phyloP scores from a whole-genome alignment of 2,888 invertebrate genomes.

The Brachylomia viminalis region DNA sequence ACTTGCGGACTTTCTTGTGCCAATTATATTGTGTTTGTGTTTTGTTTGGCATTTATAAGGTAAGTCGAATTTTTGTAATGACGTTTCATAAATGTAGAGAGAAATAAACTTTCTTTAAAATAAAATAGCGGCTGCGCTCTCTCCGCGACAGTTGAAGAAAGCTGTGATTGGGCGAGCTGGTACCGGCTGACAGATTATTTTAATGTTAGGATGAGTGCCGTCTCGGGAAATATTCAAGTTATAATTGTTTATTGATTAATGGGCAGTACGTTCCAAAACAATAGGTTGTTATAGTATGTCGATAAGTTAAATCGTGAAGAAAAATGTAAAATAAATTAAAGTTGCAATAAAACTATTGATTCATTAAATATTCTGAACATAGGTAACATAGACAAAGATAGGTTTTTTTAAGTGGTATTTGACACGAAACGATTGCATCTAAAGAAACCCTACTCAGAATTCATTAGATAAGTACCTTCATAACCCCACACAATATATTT shows the following conservation, averaged over 20 bases:
- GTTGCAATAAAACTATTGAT: slow-evolving; percentile 3
- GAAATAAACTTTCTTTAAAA: slow-evolving; percentile 72
- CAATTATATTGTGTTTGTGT: slow-evolving; percentile 81
- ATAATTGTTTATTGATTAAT: neutral
- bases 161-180: slow-evolving; percentile 70
- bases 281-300: neutral
- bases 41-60: slow-evolving; percentile 71
- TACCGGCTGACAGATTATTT: slow-evolving; percentile 70
- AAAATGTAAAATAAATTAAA: slow-evolving; percentile 18
- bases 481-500: neutral
- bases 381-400: too few relatives aligned
- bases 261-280: neutral
- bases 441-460: neutral
- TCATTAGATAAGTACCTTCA: neutral
- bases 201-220: slow-evolving; percentile 36
- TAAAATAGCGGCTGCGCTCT: slow-evolving; percentile 73
- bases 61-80: slow-evolving; percentile 71
- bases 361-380: neutral
- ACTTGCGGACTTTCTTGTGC: slow-evolving; percentile 80
- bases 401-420: neutral
- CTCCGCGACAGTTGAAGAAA: slow-evolving; percentile 77
- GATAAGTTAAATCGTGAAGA: neutral
- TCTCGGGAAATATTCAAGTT: slow-evolving; percentile 19
- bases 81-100: slow-evolving; percentile 40
- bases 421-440: neutral